A percentile compares a stretch with the other conserved stretches of the same genome.
Evolutionary conservation across 2,113 vertebrate genomes (phyloP).

Genomic region (Abramis brama): DNA sequence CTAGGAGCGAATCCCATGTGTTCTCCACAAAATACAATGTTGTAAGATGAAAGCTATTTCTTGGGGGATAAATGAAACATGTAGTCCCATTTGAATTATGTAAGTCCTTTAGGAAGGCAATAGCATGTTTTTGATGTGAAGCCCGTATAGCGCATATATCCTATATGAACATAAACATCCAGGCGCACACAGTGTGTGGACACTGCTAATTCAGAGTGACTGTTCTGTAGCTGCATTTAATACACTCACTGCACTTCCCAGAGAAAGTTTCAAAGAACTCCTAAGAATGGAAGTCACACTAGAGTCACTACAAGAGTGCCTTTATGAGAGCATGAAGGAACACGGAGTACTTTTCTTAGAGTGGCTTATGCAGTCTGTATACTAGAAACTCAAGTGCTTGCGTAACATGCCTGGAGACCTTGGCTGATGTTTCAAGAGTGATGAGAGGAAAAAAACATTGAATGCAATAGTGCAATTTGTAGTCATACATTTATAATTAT

Average conservation of each 20-base stretch:
- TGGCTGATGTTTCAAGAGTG: slow-evolving; percentile 10
- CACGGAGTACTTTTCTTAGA: not conserved
- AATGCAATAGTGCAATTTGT: not conserved
- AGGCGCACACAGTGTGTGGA: not conserved
- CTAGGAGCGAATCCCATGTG: not conserved
- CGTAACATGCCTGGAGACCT: slow-evolving; percentile 14
- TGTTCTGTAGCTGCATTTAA: not conserved
- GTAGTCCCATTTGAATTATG: slow-evolving; percentile 30
- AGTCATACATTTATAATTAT: slow-evolving; percentile 1
- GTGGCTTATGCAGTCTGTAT: not conserved
- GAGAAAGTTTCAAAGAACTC: not conserved
- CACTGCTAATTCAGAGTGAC: not conserved
- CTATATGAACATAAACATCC: not conserved
- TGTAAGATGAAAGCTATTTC: slow-evolving; percentile 20
- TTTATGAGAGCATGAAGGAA: slow-evolving; percentile 16
- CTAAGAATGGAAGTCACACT: not conserved
- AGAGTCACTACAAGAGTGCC: not conserved
- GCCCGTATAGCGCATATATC: not conserved
- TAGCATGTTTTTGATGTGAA: slow-evolving; percentile 10
- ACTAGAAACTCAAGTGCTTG: slow-evolving; percentile 35
- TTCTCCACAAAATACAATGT: not conserved
- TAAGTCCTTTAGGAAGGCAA: not conserved
- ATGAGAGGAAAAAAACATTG: not conserved
- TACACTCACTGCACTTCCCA: not conserved
- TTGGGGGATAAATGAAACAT: slow-evolving; percentile 12